Evolutionary conservation across 2,113 vertebrate species (phyloP).

Genomic region (Cyanoramphus novaezelandiae): DNA sequence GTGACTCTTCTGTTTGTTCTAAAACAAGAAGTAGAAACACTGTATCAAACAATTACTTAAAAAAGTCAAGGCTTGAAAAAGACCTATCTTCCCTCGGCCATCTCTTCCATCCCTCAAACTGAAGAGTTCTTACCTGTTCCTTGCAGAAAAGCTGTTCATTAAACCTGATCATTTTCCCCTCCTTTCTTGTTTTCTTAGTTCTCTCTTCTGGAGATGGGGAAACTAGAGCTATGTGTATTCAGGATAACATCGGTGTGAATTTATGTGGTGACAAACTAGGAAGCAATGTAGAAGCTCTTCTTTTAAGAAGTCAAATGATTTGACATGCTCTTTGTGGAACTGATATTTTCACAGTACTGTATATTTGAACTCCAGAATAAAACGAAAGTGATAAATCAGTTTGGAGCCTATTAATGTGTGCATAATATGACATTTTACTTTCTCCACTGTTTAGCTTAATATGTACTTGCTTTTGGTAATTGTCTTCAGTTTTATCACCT

Average conservation of each 20-base stretch:
- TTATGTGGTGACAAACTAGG: neutral
- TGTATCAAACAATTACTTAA: neutral
- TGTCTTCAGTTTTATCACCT: neutral
- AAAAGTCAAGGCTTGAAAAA: neutral
- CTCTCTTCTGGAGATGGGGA: neutral
- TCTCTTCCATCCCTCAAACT: neutral
- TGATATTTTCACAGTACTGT: neutral
- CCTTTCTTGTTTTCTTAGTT: neutral
- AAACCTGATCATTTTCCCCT: neutral
- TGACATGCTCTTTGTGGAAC: neutral
- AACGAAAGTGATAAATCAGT: neutral
- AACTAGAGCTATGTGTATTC: neutral
- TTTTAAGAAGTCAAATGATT: neutral
- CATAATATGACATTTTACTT: neutral
- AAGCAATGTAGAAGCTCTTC: neutral
- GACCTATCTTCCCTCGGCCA: neutral
- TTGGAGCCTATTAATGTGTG: neutral
- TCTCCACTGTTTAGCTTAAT: neutral
- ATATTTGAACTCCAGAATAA: neutral
- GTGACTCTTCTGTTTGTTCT: neutral
- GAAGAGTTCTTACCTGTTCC: neutral
- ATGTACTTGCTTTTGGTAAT: neutral
- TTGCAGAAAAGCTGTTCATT: neutral
- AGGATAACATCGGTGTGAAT: neutral
- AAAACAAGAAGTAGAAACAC: neutral